phyloP scores from a whole-genome alignment of 1,140 invertebrate genomes.

The Psix sp. region DNA sequence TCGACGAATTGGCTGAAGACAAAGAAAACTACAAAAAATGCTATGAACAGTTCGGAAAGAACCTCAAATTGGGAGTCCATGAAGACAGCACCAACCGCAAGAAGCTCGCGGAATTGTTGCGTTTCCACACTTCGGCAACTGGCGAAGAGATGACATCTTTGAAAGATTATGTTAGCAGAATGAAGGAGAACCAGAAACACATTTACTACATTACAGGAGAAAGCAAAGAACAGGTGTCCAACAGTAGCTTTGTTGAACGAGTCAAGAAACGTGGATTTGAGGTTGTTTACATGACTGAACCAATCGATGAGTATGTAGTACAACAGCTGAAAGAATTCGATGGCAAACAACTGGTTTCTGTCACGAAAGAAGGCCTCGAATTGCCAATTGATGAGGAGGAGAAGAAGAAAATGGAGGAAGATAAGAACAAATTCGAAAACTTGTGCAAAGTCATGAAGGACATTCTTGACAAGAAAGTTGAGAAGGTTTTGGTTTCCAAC shows the following conservation, averaged over 20 bases:
- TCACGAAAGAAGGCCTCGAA: slow-evolving; percentile 98
- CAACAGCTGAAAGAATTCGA: slow-evolving; percentile 99
- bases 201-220: slow-evolving; percentile 99
- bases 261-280: slow-evolving; percentile 98
- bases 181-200: slow-evolving; percentile 99
- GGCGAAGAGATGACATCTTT: slow-evolving; percentile 95
- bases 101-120: slow-evolving; percentile 93
- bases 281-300: slow-evolving; percentile 99
- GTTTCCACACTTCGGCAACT: slow-evolving; percentile 95
- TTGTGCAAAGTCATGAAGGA: slow-evolving; percentile 99
- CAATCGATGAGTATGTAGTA: slow-evolving; percentile 99
- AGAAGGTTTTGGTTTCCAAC: slow-evolving; percentile 97
- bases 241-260: slow-evolving; percentile 97
- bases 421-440: slow-evolving; percentile 94
- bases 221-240: slow-evolving; percentile 94
- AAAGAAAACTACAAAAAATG: slow-evolving; percentile 99
- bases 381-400: slow-evolving; percentile 97
- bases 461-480: slow-evolving; percentile 98
- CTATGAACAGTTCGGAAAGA: slow-evolving; percentile 99
- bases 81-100: slow-evolving; percentile 97
- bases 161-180: slow-evolving; percentile 96
- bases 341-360: slow-evolving; percentile 95
- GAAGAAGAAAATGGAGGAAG: slow-evolving; percentile 98
- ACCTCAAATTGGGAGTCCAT: slow-evolving; percentile 98
- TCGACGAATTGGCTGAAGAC: slow-evolving; percentile 96